Evolutionary conservation across 2,888 invertebrate species (phyloP).

Genomic region (Hyalella azteca): DNA sequence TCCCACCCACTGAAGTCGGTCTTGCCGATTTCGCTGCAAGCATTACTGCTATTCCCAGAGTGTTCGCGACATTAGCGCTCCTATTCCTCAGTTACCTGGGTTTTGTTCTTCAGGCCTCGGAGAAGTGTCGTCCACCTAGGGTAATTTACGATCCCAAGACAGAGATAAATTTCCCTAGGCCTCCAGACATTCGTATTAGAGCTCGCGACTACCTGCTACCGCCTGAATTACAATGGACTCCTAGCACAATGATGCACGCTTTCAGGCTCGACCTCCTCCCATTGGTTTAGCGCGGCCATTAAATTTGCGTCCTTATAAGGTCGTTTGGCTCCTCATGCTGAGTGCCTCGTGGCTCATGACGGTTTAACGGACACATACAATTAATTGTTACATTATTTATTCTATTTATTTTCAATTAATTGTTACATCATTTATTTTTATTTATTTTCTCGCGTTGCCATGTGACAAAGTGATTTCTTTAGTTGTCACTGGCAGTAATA

Average conservation of each 20-base stretch:
- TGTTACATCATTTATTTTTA: too few relatives aligned
- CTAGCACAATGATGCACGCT: neutral
- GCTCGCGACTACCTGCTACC: slow-evolving; percentile 24
- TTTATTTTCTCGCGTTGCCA: too few relatives aligned
- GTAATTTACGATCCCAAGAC: slow-evolving; percentile 27
- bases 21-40: neutral
- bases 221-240: slow-evolving; percentile 27
- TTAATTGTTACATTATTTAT: too few relatives aligned
- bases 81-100: neutral
- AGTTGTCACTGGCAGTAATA: too few relatives aligned
- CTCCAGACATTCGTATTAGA: slow-evolving; percentile 32
- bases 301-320: neutral
- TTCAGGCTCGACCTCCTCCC: neutral
- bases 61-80: neutral
- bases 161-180: slow-evolving; percentile 28
- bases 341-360: too few relatives aligned
- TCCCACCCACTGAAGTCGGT: neutral
- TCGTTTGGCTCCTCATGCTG: neutral
- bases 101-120: neutral
- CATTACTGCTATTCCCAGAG: neutral
- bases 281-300: neutral
- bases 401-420: too few relatives aligned
- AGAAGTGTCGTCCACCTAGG: neutral
- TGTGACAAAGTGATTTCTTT: too few relatives aligned
- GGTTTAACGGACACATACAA: too few relatives aligned